A percentile compares a stretch with the other conserved stretches of the same genome.
These are phyloP conservation scores for Archaeoteleia sp. DNA, from an alignment of 2,888 invertebrate genomes.

Conservation along the genomic window DNA sequence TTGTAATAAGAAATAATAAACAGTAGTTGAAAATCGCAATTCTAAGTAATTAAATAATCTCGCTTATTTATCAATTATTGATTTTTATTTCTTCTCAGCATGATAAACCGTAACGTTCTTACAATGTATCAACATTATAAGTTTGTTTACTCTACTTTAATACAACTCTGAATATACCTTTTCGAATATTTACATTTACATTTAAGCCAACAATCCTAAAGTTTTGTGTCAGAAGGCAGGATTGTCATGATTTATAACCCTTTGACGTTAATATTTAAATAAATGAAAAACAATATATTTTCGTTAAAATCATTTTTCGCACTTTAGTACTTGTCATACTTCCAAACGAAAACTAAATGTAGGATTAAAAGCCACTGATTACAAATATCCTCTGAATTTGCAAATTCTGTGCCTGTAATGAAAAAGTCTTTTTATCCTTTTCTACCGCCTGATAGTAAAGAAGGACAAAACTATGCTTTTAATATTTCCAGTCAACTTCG, in stretches of 20 bases:
- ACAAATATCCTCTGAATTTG: constrained; percentile 2
- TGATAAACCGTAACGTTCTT: constrained; percentile 13
- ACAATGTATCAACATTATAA: constrained; percentile 16
- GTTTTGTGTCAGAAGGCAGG: constrained; percentile 21
- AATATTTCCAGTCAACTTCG: no score
- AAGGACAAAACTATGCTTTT: no score
- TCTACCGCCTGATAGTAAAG: no score
- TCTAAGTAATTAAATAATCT: neutral
- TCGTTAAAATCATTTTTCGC: neutral
- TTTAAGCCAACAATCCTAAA: constrained; percentile 25
- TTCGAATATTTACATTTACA: constrained; percentile 26
- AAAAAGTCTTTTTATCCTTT: no score
- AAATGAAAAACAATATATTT: constrained; percentile 5
- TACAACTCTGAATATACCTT: constrained; percentile 28
- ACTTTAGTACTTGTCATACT: neutral
- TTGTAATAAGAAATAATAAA: neutral
- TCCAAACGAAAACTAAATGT: neutral
- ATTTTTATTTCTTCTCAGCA: neutral
- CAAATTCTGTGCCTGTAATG: no score
- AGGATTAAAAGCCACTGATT: no score
- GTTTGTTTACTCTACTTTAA: constrained; percentile 18
- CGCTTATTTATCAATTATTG: neutral
- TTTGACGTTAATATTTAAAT: constrained; percentile 2
- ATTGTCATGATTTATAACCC: constrained; percentile 31
- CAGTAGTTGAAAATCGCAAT: neutral